These are phyloP conservation scores for Hoplostethus mediterraneus DNA, from an alignment of 2,797 vertebrate genomes.

Conservation along the genomic window DNA sequence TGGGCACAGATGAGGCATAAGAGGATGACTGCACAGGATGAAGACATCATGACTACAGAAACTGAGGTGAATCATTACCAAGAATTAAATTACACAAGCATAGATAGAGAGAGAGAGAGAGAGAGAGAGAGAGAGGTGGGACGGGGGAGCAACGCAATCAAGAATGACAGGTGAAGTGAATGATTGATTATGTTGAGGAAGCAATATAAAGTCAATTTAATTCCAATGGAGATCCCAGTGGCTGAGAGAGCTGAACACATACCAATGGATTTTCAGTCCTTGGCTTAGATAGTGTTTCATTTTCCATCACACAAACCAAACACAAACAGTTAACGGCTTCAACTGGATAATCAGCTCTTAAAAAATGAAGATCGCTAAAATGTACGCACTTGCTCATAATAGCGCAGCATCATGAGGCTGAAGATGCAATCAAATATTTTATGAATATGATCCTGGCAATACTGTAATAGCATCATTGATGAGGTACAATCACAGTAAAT, in stretches of 20 bases:
- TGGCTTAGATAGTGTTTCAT: slow-evolving; percentile 30
- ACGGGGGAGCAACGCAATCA: slow-evolving; percentile 37
- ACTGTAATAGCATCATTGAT: neutral
- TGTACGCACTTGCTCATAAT: neutral
- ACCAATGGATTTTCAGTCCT: slow-evolving; percentile 45
- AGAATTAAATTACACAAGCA: slow-evolving; percentile 24
- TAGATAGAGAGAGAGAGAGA: neutral
- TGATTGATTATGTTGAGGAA: slow-evolving; percentile 51
- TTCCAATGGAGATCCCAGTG: slow-evolving; percentile 44
- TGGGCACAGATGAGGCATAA: slow-evolving; percentile 34
- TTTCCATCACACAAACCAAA: slow-evolving; percentile 34
- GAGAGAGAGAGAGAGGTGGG: neutral
- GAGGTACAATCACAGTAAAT: neutral
- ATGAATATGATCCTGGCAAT: slow-evolving; percentile 2
- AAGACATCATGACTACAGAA: neutral
- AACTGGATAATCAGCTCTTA: slow-evolving; percentile 17
- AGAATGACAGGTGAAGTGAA: slow-evolving; percentile 51
- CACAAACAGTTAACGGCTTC: neutral
- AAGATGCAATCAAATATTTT: slow-evolving; percentile 15
- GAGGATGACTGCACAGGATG: neutral
- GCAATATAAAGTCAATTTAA: slow-evolving; percentile 35
- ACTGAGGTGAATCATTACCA: slow-evolving; percentile 42
- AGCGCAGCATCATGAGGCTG: neutral
- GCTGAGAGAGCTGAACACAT: slow-evolving; percentile 26
- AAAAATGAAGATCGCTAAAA: slow-evolving; percentile 5